These are phyloP conservation scores for Ciconia stormi DNA, from an alignment of 2,113 vertebrate species.

Conservation along the genomic window DNA sequence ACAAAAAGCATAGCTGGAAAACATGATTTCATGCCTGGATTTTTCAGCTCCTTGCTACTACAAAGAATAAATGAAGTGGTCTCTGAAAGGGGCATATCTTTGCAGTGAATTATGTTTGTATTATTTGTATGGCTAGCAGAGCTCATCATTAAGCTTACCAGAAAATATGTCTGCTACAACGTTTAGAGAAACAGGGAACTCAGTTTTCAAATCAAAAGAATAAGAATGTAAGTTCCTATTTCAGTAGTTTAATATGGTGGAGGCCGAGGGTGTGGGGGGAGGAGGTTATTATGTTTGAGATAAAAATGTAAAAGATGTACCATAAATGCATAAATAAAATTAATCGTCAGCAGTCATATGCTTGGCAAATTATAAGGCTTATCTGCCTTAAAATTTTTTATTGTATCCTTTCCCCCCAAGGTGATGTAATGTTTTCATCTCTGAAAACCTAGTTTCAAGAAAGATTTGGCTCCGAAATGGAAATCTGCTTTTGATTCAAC, in stretches of 20 bases:
- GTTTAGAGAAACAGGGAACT: neutral
- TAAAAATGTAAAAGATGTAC: slow-evolving; percentile 1
- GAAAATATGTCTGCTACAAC: neutral
- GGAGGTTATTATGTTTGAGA: neutral
- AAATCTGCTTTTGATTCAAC: slow-evolving; percentile 47
- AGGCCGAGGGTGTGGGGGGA: neutral
- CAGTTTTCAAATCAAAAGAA: neutral
- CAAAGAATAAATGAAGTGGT: slow-evolving; percentile 15
- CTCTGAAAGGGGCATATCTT: slow-evolving; percentile 14
- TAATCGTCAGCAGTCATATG: neutral
- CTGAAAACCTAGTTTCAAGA: slow-evolving; percentile 23
- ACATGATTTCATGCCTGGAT: slow-evolving; percentile 51
- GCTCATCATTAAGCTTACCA: neutral
- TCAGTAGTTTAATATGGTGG: neutral
- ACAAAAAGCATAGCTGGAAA: slow-evolving; percentile 47
- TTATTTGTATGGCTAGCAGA: neutral
- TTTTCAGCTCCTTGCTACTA: slow-evolving; percentile 40
- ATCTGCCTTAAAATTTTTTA: slow-evolving; percentile 14
- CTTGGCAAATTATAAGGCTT: neutral
- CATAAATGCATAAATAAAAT: neutral
- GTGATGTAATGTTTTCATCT: slow-evolving; percentile 48
- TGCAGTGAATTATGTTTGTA: neutral
- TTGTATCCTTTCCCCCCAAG: neutral
- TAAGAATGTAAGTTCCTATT: neutral
- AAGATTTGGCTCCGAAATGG: neutral